Base-by-base conservation (phyloP, 2,797 vertebrate species). In the Parauchenoglanis ngamensis region DNA sequence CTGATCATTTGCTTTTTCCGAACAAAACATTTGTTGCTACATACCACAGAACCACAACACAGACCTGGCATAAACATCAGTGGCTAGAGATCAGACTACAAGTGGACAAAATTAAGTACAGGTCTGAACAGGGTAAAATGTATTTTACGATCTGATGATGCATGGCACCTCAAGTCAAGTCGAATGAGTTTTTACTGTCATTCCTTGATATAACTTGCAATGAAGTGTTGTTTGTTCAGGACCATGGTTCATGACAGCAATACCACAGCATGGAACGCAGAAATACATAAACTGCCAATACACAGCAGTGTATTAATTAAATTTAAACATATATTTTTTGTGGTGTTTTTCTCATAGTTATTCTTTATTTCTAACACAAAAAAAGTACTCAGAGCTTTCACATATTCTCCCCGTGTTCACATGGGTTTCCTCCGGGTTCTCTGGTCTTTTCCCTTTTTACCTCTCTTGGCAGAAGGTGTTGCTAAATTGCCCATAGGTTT, bases 21-120 rank as follows among this genome's bases (percentile, higher is more conserved):
- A 46, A 65, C 35, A 25, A 49, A 46, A 81, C 12, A 65, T 81
- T 63, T 65, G 79, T 65, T 61, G 57, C 35, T 81, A 46, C 78
- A 63, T 17, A 1, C 57, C n/a, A 11, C 28, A 1, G 35, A 80
- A 25, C 35, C 56, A n/a, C 35, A 81, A 63, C 54, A 79, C 56
- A 59, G 77, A 23, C 19, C 10, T 23, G 77, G 77, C 17, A 79
- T 79, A 61, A 61, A 80, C 78, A 80, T 80, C 56, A 61, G 35
- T 61, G 79, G 44, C 57, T n/a, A 46, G 79, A n/a, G 59, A 65
- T 82, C 59, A 82, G 61, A 65, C 40, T 31, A 19, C 59, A 65
- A 82, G 80, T 49, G 40, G 79, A 31, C 80, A 65, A 19, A 44
- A 82, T 46, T n/a, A 28, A 13, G 31, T 61, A 25, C 19, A 40